Evolutionary conservation across 2,888 invertebrate genomes (phyloP).

Genomic region (Leptogaster cylindrica): DNA sequence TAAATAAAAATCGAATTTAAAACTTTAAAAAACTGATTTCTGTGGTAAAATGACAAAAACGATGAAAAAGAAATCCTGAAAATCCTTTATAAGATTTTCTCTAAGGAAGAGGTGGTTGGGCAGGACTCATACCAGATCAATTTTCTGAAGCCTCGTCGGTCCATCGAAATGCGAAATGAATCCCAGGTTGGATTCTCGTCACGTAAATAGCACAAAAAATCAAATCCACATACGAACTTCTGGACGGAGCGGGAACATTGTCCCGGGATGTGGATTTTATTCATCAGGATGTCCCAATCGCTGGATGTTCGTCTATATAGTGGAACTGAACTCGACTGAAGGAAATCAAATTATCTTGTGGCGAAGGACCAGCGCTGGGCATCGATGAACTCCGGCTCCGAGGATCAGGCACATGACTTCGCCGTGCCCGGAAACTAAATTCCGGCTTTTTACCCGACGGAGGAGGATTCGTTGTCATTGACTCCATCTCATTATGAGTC

Average conservation of each 20-base stretch:
- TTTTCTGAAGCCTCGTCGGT: conserved; percentile 43
- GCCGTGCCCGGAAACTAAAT: conserved; percentile 1
- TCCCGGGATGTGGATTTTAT: conserved; percentile 37
- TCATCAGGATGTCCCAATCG: too few species aligned
- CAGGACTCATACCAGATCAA: conserved; percentile 14
- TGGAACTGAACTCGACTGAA: conserved; percentile 13
- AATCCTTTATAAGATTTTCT: conserved; percentile 23
- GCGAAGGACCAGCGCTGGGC: conserved; percentile 26
- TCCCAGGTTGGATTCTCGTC: conserved; percentile 42
- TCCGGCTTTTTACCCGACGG: not conserved
- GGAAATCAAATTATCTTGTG: conserved; percentile 35
- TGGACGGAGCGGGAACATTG: conserved; percentile 11
- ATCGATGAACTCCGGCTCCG: conserved; percentile 15
- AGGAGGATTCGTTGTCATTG: conserved; percentile 1
- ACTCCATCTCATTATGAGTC: conserved; percentile 34
- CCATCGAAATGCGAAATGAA: conserved; percentile 42
- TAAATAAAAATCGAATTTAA: conserved; percentile 38
- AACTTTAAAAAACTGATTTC: conserved; percentile 21
- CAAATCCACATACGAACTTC: conserved; percentile 43
- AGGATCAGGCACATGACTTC: conserved; percentile 8
- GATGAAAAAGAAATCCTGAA: conserved; percentile 29
- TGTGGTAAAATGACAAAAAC: too few species aligned
- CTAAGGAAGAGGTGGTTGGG: not conserved
- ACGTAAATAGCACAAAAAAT: conserved; percentile 47
- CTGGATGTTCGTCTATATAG: not conserved